These are phyloP conservation scores for Monoplex corrugatus DNA, from an alignment of 2,888 invertebrate genomes.

Conservation along the genomic window DNA sequence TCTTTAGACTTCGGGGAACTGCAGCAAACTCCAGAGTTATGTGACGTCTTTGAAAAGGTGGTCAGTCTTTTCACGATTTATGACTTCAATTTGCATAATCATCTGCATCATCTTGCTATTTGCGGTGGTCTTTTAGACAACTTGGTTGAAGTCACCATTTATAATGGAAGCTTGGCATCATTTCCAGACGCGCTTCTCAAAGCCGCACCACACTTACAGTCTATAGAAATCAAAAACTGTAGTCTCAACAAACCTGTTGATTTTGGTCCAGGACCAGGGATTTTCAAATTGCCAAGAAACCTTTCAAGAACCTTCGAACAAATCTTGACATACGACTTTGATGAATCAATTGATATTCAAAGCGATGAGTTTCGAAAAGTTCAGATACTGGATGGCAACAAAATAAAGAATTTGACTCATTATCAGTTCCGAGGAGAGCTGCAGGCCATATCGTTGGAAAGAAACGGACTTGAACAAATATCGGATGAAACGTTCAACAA, in stretches of 20 bases:
- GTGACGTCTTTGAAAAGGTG: background rate
- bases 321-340: background rate
- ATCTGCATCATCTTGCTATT: background rate
- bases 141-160: background rate
- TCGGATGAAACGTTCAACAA: background rate
- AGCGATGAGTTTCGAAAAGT: background rate
- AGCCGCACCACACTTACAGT: background rate
- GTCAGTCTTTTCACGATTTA: background rate
- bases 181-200: background rate
- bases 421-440: background rate
- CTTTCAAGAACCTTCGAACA: background rate
- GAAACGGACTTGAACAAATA: background rate
- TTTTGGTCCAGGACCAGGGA: background rate
- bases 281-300: constrained; percentile 3
- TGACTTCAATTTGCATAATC: background rate
- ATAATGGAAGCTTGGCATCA: constrained; percentile 10
- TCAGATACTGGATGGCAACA: background rate
- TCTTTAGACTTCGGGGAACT: background rate
- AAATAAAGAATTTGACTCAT: constrained; percentile 10
- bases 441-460: background rate
- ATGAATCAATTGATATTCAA: background rate
- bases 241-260: constrained; percentile 3
- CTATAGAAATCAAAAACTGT: background rate
- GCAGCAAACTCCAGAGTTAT: background rate
- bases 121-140: background rate